Evolutionary conservation across 2,888 invertebrate genomes (phyloP), one percentile per base, ranked within the genome.

Genomic region (Teinopalpus imperialis): DNA sequence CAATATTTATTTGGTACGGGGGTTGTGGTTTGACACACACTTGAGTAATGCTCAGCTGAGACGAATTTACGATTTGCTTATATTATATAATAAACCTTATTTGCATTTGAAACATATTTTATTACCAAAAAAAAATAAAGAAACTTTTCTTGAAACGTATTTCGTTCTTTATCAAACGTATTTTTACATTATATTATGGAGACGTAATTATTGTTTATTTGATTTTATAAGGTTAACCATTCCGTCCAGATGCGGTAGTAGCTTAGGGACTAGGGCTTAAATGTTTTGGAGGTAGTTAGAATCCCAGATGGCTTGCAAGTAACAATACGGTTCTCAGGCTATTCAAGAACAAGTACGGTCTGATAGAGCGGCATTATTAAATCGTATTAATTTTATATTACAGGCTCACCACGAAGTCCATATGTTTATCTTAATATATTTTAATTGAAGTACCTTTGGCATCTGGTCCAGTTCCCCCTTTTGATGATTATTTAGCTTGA

Each of bases 381-480:
- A n/a, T n/a, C n/a, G n/a, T n/a, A n/a, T n/a, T n/a, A n/a, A n/a
- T n/a, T n/a, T n/a, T n/a, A n/a, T n/a, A n/a, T n/a, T n/a, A n/a
- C n/a, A n/a, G n/a, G n/a, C n/a, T n/a, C n/a, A n/a, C n/a, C n/a
- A n/a, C n/a, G n/a, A n/a, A n/a, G n/a, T n/a, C n/a, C n/a, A n/a
- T n/a, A n/a, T n/a, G n/a, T n/a, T n/a, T n/a, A n/a, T n/a, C n/a
- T n/a, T n/a, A n/a, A n/a, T n/a, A n/a, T n/a, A n/a, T n/a, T n/a
- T n/a, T n/a, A n/a, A n/a, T n/a, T n/a, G n/a, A n/a, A n/a, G n/a
- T 48, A 81, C 81, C 79, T 78, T 82, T 69, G 69, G 65, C 65
- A 43, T 55, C 51, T 49, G 69, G 69, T 59, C 46, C 16, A 21
- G 42, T 48, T 62, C 68, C 71, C 74, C 59, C 54, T 53, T 49